These are phyloP conservation scores for Drosophila insularis DNA, from an alignment of 1,140 invertebrate species.

Conservation along the genomic window DNA sequence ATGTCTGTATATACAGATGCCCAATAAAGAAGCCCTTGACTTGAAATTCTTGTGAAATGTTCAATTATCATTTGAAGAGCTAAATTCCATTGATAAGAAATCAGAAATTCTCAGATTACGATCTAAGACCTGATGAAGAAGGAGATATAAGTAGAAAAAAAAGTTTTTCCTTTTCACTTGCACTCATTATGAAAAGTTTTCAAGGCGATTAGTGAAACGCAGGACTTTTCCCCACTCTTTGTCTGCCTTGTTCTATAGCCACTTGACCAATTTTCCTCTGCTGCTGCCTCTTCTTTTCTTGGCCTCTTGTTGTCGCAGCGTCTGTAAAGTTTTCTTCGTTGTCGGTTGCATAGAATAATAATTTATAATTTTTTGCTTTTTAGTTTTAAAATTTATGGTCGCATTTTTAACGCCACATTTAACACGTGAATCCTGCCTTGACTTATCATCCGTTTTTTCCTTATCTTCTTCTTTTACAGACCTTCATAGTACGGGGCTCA, in stretches of 20 bases:
- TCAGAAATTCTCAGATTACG: no score
- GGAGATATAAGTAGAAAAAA: no score
- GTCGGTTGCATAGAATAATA: constrained; percentile 51
- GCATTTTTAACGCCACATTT: constrained; percentile 82
- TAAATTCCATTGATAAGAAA: no score
- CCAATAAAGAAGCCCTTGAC: no score
- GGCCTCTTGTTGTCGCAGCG: constrained; percentile 61
- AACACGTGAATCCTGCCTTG: constrained; percentile 35
- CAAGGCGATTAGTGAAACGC: constrained; percentile 57
- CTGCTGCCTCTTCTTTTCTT: constrained; percentile 4
- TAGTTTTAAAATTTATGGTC: constrained; percentile 73
- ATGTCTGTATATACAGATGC: no score
- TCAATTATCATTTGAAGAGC: no score
- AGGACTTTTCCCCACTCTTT: background rate
- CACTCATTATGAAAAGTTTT: constrained; percentile 73
- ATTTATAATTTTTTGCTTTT: constrained; percentile 80
- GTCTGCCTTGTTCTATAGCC: constrained; percentile 2
- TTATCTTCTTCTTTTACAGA: constrained; percentile 84
- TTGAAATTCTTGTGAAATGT: no score
- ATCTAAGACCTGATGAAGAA: no score
- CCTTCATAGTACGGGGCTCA: constrained; percentile 96
- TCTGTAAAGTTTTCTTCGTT: constrained; percentile 71
- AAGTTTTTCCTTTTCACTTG: background rate
- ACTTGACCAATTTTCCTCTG: constrained; percentile 55
- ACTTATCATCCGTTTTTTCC: background rate